Percentiles rank a stretch among this genome's conserved stretches.
phyloP scores from a whole-genome alignment of 2,888 invertebrate species.

The Lamproptera curius region DNA sequence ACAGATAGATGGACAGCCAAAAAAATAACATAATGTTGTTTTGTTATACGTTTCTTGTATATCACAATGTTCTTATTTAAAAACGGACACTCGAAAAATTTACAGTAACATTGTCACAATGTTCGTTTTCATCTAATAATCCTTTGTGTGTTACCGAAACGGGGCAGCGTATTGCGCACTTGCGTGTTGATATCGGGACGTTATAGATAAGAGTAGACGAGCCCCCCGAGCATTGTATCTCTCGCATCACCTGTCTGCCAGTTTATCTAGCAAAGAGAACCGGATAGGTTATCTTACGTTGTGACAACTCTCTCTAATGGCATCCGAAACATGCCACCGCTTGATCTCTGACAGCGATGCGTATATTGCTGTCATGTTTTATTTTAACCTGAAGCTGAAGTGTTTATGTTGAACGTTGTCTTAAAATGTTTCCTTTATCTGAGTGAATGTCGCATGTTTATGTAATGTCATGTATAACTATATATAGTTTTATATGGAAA shows the following conservation, averaged over 20 bases:
- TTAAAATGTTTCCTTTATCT: no score
- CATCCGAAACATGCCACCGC: conserved; percentile 25
- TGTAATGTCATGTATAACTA: no score
- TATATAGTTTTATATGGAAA: no score
- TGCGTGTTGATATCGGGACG: conserved; percentile 29
- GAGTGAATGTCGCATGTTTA: no score
- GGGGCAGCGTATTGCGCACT: conserved; percentile 35
- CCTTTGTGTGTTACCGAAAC: conserved; percentile 16
- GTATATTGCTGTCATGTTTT: conserved; percentile 16
- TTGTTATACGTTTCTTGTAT: no score
- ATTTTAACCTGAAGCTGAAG: conserved; percentile 7
- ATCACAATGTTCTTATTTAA: no score
- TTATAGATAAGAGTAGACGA: conserved; percentile 39
- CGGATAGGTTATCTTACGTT: conserved; percentile 32
- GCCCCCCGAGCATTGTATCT: conserved; percentile 43
- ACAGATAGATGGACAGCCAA: no score
- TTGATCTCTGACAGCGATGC: conserved; percentile 15
- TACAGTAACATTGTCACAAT: no score
- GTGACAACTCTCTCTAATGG: conserved; percentile 17
- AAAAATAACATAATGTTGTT: not conserved
- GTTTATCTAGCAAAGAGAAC: conserved; percentile 40
- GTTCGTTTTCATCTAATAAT: no score
- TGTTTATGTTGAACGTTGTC: no score
- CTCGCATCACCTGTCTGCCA: conserved; percentile 33
- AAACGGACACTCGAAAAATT: no score